Conservation (phyloP, 2,888 invertebrate genomes). For the Lasius platythorax region DNA sequence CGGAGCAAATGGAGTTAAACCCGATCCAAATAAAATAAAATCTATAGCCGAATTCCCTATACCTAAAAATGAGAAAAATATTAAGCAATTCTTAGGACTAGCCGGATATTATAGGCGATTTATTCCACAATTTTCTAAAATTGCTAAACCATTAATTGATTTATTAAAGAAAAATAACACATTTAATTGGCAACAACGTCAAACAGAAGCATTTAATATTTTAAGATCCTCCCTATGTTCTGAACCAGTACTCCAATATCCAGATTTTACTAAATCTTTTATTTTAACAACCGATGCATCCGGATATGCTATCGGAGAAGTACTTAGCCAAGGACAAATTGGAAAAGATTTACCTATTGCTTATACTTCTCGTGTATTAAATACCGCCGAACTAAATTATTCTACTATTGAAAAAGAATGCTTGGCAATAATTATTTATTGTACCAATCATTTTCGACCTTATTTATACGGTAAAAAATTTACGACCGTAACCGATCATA, state of each 20-base stretch:
- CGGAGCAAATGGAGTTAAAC: background rate
- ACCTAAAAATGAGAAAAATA: background rate
- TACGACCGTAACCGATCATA: background rate
- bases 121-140: constrained; percentile 62
- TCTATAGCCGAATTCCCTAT: constrained; percentile 53
- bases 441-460: background rate
- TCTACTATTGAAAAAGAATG: background rate
- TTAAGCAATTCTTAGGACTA: constrained; percentile 74
- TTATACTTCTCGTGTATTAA: too few species aligned
- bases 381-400: background rate
- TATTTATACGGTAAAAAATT: background rate
- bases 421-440: background rate
- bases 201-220: background rate
- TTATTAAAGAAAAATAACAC: constrained; percentile 67
- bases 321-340: too few species aligned
- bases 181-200: constrained; percentile 67
- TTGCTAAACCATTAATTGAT: constrained; percentile 74
- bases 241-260: background rate
- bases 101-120: constrained; percentile 62
- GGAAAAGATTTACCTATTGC: too few species aligned
- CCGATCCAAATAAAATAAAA: background rate
- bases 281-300: too few species aligned
- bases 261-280: background rate
- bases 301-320: too few species aligned
- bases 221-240: background rate